These are phyloP conservation scores for Drosophila colorata DNA, from an alignment of 2,888 invertebrate genomes.

Conservation along the genomic window DNA sequence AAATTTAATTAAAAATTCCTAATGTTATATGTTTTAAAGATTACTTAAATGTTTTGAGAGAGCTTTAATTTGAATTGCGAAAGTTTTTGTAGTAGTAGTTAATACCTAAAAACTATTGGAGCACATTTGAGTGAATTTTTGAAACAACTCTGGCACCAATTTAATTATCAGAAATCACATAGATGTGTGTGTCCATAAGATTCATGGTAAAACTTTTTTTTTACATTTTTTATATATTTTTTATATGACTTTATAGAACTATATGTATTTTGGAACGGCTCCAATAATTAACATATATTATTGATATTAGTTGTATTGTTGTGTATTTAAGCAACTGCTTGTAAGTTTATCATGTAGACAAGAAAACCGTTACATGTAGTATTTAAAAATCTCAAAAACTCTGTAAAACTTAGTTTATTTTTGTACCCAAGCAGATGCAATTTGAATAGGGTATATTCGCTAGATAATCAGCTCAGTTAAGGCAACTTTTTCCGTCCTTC, in stretches of 20 bases:
- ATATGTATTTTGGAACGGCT: background rate
- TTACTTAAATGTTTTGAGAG: background rate
- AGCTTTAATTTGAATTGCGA: background rate
- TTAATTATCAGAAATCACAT: background rate
- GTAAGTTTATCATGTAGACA: background rate
- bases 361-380: background rate
- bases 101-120: background rate
- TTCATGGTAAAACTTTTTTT: background rate
- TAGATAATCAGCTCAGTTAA: too few relatives aligned
- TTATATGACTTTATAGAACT: too few relatives aligned
- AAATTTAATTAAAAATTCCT: background rate
- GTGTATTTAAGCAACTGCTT: background rate
- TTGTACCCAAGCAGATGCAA: constrained; percentile 11
- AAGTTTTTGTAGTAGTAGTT: background rate
- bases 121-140: background rate
- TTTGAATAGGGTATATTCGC: background rate
- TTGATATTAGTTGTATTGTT: background rate
- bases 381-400: background rate
- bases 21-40: background rate
- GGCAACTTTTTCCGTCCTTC: too few relatives aligned
- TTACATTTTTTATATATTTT: background rate
- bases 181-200: background rate
- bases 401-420: background rate
- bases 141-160: background rate
- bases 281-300: background rate